These are phyloP conservation scores for Siniperca undulata DNA, from an alignment of 2,797 vertebrate species.

Conservation along the genomic window DNA sequence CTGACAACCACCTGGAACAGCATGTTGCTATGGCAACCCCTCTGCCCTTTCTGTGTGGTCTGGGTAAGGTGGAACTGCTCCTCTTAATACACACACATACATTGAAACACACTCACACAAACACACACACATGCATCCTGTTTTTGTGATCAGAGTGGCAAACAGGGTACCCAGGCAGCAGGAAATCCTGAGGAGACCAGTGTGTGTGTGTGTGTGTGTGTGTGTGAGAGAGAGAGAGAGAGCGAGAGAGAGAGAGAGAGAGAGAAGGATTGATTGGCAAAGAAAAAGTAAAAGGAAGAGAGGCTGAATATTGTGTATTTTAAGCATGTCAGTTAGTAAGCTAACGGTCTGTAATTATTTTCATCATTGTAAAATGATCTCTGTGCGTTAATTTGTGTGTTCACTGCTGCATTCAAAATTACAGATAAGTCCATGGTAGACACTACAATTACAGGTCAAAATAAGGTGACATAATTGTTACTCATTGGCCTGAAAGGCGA, in stretches of 20 bases:
- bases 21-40: conserved; percentile 73
- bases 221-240: conserved; percentile 3
- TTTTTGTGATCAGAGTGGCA: conserved; percentile 64
- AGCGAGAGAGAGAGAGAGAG: not conserved
- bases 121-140: conserved; percentile 60
- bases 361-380: not conserved
- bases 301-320: conserved; percentile 18
- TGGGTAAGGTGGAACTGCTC: conserved; percentile 44
- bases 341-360: conserved; percentile 28
- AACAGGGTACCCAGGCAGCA: conserved; percentile 62
- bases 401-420: not conserved
- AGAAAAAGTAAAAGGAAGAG: conserved; percentile 20
- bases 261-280: conserved; percentile 13
- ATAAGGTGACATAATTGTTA: conserved; percentile 23
- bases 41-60: conserved; percentile 64
- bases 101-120: conserved; percentile 13
- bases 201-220: conserved; percentile 21
- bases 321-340: not conserved
- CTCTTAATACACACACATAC: conserved; percentile 26
- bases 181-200: conserved; percentile 69
- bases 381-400: conserved; percentile 1
- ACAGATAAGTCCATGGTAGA: not conserved
- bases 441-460: conserved; percentile 31
- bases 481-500: not conserved
- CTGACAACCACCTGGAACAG: conserved; percentile 68